Evolutionary conservation across 2,888 invertebrate species (phyloP).

Genomic region (Eudasyphora cyanicolor): DNA sequence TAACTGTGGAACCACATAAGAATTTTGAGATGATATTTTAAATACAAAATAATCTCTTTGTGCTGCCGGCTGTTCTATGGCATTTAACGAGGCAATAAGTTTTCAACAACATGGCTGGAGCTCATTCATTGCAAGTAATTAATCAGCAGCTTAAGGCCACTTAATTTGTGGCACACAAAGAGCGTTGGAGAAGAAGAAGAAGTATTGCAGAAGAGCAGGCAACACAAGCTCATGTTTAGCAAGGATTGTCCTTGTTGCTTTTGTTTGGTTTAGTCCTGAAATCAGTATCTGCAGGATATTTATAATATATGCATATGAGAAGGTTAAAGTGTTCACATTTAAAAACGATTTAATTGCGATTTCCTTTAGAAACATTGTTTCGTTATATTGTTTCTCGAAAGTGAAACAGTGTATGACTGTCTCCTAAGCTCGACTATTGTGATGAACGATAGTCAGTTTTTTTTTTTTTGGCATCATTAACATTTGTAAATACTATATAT

Average conservation of each 20-base stretch:
- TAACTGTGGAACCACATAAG: not conserved
- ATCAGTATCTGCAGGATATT: not conserved
- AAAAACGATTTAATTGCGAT: not conserved
- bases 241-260: not conserved
- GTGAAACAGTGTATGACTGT: not conserved
- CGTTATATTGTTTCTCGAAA: not conserved
- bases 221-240: constrained; percentile 13
- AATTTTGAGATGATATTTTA: constrained; percentile 9
- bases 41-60: constrained; percentile 28
- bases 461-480: no score
- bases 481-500: no score
- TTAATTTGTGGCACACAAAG: constrained; percentile 41
- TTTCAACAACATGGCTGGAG: constrained; percentile 4
- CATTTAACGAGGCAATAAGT: constrained; percentile 36
- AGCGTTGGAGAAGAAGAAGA: no score
- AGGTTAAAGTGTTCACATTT: not conserved
- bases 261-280: not conserved
- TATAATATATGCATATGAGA: not conserved
- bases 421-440: no score
- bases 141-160: constrained; percentile 50
- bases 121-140: constrained; percentile 46
- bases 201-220: not conserved
- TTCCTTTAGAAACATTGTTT: not conserved
- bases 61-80: constrained; percentile 15
- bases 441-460: no score